Conservation (phyloP, 2,888 invertebrate genomes). For the Brenthis hecate region DNA sequence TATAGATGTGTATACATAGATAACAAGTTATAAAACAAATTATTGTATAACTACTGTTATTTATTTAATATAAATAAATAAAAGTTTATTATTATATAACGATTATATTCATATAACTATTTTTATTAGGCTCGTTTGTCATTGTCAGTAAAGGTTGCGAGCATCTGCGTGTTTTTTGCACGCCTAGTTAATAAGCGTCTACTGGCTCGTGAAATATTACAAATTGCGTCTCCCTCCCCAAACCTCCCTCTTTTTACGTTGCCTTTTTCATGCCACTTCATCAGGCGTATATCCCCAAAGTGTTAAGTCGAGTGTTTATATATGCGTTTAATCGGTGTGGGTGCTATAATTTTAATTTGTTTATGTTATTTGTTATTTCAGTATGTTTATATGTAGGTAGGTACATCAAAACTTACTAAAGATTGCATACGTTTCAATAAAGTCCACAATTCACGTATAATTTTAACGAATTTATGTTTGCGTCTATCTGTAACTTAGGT, state of each 20-base stretch:
- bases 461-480: no score
- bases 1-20: no score
- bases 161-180: slow-evolving; percentile 72
- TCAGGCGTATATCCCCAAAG: slow-evolving; percentile 57
- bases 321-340: slow-evolving; percentile 37
- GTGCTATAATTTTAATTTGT: slow-evolving; percentile 8
- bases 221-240: slow-evolving; percentile 72
- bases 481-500: no score
- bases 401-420: background rate
- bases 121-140: slow-evolving; percentile 29
- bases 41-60: background rate
- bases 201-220: slow-evolving; percentile 83
- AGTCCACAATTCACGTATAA: no score
- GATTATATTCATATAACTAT: slow-evolving; percentile 10
- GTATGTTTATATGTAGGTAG: background rate
- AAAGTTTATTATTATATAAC: background rate
- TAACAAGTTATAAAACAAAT: no score
- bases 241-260: slow-evolving; percentile 63
- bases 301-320: slow-evolving; percentile 61
- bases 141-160: slow-evolving; percentile 48
- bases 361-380: slow-evolving; percentile 10
- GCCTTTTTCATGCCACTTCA: slow-evolving; percentile 65
- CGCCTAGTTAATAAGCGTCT: slow-evolving; percentile 81
- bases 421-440: no score
- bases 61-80: background rate